Evolutionary conservation across 1,140 invertebrate species (phyloP).

Genomic region (Drosophila seguyi): DNA sequence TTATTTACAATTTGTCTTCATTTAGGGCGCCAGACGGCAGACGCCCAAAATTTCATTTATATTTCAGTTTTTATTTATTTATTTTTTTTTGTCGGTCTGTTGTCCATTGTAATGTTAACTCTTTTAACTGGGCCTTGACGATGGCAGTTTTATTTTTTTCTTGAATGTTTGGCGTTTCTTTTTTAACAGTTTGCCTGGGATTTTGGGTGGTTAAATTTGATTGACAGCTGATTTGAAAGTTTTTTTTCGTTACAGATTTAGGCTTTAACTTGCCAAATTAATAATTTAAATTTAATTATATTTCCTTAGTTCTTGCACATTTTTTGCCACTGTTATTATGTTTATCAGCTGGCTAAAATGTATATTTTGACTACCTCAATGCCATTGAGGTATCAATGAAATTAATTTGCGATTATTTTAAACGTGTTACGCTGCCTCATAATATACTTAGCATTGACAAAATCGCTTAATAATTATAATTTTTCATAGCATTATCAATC

Average conservation of each 20-base stretch:
- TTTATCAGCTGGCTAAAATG: slow-evolving; percentile 9
- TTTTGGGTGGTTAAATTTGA: slow-evolving; percentile 41
- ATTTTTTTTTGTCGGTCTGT: slow-evolving; percentile 19
- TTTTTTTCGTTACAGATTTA: slow-evolving; percentile 13
- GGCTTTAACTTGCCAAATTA: too few relatives aligned
- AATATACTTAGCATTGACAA: slow-evolving; percentile 3
- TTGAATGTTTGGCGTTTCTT: slow-evolving; percentile 38
- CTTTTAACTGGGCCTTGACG: slow-evolving; percentile 79
- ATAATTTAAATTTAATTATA: not conserved
- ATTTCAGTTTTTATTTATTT: slow-evolving; percentile 17
- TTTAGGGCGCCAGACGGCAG: slow-evolving; percentile 68
- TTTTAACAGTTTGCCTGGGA: slow-evolving; percentile 44
- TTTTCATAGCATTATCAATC: slow-evolving; percentile 4
- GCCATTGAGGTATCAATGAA: too few relatives aligned
- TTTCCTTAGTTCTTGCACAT: not conserved
- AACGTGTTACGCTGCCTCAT: not conserved
- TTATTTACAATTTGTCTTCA: slow-evolving; percentile 83
- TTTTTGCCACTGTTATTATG: slow-evolving; percentile 9
- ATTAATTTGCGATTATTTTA: slow-evolving; percentile 27
- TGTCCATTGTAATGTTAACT: slow-evolving; percentile 56
- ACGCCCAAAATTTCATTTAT: slow-evolving; percentile 34
- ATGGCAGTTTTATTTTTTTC: slow-evolving; percentile 33
- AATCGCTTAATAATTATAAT: slow-evolving; percentile 1
- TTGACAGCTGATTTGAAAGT: slow-evolving; percentile 76
- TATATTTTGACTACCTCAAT: slow-evolving; percentile 27